Base-by-base conservation (phyloP, 2,113 vertebrate species). In the Petaurus breviceps region DNA sequence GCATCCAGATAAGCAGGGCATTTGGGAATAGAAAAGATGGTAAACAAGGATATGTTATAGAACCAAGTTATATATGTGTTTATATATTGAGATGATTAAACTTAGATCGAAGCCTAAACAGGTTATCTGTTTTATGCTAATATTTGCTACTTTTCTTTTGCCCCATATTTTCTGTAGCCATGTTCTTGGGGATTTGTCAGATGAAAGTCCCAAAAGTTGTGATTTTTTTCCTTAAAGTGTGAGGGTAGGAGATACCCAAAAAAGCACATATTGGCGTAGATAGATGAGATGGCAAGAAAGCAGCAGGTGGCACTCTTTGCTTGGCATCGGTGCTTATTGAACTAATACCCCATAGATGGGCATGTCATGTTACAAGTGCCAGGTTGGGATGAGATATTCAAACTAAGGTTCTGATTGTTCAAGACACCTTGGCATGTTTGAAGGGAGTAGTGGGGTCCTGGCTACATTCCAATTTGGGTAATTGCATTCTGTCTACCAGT, bases 281-380 rank as follows among this genome's bases (percentile, higher is more conserved):
- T 91, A 55, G 50, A 94, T 95, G 68, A 92, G 96, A 91, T 89
- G 94, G 51, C 25, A 51, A 96, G 92, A 57, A 50, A 53, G 50
- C 97, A 93, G 97, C 90, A 97, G 97, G 92, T 97, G 97, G 96
- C 96, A 92, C 96, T 94, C 92, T 97, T 94, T n/a, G 28, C 91
- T 84, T 90, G 97, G 54, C 43, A 7, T 57, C 92, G 51, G 53
- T 43, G 8, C n/a, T 47, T 12, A 9, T 8, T 24, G 46, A 23
- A 46, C 11, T 49, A 46, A 0, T 26, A 19, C 77, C 93, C 90
- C 92, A 3, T 0, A 47, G 89, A 16, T 37, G 47, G 23, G 28
- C 89, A 77, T 95, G 16, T 37, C 53, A 37, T 92, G 51, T 46
- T 92, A 93, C 90, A 90, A 51, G 47, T n/a, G 49, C 57, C 51